Evolutionary conservation across 2,888 invertebrate genomes (phyloP).

Genomic region (Beris chalybata): DNA sequence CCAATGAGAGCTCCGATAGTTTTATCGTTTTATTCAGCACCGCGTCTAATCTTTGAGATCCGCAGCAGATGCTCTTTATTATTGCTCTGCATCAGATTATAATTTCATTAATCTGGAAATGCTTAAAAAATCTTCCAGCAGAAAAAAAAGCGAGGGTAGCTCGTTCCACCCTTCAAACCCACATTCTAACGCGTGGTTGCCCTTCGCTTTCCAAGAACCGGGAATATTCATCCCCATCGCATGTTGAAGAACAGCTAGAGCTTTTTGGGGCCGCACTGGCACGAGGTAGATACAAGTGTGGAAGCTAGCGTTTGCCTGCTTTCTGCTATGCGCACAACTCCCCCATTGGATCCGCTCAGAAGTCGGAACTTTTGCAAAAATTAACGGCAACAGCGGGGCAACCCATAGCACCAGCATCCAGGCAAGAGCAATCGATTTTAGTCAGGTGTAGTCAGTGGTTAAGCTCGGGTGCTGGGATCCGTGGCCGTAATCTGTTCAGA

Average conservation of each 20-base stretch:
- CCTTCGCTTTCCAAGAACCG: background rate
- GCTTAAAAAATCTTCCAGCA: too few relatives aligned
- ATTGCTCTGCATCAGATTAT: too few relatives aligned
- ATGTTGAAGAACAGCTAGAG: too few relatives aligned
- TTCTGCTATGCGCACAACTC: too few relatives aligned
- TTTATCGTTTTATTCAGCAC: too few relatives aligned
- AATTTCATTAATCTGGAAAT: too few relatives aligned
- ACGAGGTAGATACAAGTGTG: background rate
- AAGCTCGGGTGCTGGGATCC: constrained; percentile 48
- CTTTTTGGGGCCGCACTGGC: too few relatives aligned
- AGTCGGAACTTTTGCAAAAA: background rate
- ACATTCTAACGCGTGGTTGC: too few relatives aligned
- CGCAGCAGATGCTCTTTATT: too few relatives aligned
- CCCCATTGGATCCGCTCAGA: background rate
- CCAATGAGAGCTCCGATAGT: too few relatives aligned
- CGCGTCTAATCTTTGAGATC: too few relatives aligned
- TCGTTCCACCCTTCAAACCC: background rate
- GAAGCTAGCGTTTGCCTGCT: background rate
- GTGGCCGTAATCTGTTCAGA: background rate
- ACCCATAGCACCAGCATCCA: constrained; percentile 38
- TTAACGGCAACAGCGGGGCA: background rate
- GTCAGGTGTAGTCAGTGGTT: constrained; percentile 57
- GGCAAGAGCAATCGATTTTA: constrained; percentile 42
- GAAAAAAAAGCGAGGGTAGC: background rate
- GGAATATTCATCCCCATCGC: background rate